Evolutionary conservation across 1,140 invertebrate species (phyloP).

Genomic region (Aphis craccivora): DNA sequence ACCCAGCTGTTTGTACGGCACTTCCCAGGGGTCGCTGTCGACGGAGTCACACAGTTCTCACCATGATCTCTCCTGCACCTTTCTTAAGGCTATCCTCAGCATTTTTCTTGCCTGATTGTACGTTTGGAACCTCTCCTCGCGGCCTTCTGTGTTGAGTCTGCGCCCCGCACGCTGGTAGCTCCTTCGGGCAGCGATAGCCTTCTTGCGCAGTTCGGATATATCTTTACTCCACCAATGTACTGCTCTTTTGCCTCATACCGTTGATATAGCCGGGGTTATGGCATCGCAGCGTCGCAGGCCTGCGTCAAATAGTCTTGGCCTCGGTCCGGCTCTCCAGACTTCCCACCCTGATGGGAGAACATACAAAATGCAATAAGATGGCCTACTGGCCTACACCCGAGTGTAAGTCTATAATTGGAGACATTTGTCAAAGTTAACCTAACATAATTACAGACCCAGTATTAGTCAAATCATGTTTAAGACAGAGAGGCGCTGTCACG

Average conservation of each 20-base stretch:
- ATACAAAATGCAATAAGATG: neutral
- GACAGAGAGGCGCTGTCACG: too few relatives aligned
- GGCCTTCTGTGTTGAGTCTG: neutral
- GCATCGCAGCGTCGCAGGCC: neutral
- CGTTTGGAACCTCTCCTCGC: neutral
- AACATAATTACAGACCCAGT: too few relatives aligned
- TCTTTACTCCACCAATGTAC: neutral
- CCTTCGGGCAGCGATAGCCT: neutral
- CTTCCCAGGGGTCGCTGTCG: constrained; percentile 30
- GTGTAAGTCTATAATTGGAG: too few relatives aligned
- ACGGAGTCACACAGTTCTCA: neutral
- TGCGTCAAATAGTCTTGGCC: neutral
- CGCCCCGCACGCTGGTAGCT: constrained; percentile 11
- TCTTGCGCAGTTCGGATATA: neutral
- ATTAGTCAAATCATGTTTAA: too few relatives aligned
- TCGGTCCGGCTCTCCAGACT: neutral
- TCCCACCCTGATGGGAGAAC: neutral
- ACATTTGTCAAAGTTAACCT: too few relatives aligned
- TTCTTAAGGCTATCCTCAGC: neutral
- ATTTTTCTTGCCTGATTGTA: neutral
- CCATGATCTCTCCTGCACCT: neutral
- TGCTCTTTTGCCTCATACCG: neutral
- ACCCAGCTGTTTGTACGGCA: neutral
- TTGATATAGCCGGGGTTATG: neutral
- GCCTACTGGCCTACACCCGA: neutral